Conservation (phyloP, 2,113 vertebrate species). For the Vanacampus margaritifer region DNA sequence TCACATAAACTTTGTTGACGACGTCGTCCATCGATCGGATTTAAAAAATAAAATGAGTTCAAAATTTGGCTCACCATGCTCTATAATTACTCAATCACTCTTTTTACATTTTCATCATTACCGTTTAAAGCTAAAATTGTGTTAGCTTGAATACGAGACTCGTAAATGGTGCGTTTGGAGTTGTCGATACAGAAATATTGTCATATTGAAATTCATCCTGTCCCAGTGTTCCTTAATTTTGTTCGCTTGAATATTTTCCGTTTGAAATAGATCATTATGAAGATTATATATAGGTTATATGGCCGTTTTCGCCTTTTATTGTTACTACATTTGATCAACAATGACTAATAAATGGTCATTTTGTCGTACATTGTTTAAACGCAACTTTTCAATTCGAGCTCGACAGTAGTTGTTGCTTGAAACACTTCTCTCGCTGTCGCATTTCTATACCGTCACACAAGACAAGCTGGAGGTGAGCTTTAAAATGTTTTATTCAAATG, state of each 20-base stretch:
- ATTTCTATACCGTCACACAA: background rate
- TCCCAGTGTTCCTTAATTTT: background rate
- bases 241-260: background rate
- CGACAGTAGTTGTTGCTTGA: background rate
- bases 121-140: too few species aligned
- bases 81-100: too few species aligned
- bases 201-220: too few species aligned
- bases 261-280: background rate
- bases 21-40: background rate
- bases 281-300: background rate
- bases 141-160: too few species aligned
- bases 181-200: too few species aligned
- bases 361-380: background rate
- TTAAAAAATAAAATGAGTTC: too few species aligned
- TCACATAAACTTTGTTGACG: background rate
- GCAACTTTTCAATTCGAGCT: background rate
- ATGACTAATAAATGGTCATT: slow-evolving; percentile 31
- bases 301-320: background rate
- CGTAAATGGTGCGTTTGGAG: too few species aligned
- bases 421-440: background rate
- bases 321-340: background rate
- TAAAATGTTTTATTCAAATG: background rate
- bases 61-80: too few species aligned
- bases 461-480: slow-evolving; percentile 22
- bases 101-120: background rate